Evolutionary conservation across 2,888 invertebrate species (phyloP).

Genomic region (Scaptomyza reducta): DNA sequence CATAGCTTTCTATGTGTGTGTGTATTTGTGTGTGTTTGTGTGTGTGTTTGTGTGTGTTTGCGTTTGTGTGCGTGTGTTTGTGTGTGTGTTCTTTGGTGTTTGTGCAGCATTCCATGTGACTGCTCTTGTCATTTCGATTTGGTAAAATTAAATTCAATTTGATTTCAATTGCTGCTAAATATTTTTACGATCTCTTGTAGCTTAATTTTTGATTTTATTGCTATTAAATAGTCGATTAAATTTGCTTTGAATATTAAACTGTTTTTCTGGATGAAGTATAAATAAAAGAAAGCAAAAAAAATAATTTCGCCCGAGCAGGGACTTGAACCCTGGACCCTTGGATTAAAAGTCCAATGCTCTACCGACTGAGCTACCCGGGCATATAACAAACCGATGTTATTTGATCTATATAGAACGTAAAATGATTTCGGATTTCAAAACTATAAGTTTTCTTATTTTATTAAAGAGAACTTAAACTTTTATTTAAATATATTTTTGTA

Average conservation of each 20-base stretch:
- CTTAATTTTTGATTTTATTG: neutral
- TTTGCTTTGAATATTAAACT: neutral
- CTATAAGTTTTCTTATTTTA: neutral
- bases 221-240: neutral
- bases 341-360: constrained; percentile 85
- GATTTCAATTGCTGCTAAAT: constrained; percentile 8
- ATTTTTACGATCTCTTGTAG: neutral
- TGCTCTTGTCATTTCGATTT: constrained; percentile 35
- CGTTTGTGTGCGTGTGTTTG: neutral
- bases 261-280: neutral
- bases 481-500: too few species aligned
- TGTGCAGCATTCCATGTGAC: constrained; percentile 11
- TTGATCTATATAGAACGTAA: neutral
- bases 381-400: fast-evolving
- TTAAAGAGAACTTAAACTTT: too few species aligned
- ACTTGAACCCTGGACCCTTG: constrained; percentile 85
- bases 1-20: constrained; percentile 2
- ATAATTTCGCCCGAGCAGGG: constrained; percentile 81
- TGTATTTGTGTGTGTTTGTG: neutral
- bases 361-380: constrained; percentile 84
- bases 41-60: neutral
- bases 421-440: neutral
- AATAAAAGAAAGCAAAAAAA: neutral
- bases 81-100: constrained; percentile 1
- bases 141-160: constrained; percentile 12